phyloP scores from a whole-genome alignment of 2,797 vertebrate species.

The Halcyon leucocephala region DNA sequence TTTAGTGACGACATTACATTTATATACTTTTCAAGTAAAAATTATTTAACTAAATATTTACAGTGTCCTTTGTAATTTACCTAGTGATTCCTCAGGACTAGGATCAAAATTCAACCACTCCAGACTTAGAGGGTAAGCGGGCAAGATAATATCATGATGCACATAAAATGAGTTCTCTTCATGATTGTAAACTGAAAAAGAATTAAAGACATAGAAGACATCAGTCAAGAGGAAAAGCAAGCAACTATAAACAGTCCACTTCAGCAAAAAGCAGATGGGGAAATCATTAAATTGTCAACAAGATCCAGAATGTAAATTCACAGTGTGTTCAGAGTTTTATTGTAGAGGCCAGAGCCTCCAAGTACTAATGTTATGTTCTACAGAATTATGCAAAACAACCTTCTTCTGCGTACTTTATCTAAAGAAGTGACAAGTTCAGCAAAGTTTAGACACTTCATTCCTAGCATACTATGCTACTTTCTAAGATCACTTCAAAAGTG shows the following conservation, averaged over 20 bases:
- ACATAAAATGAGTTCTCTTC: conserved; percentile 94
- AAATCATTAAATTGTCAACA: not conserved
- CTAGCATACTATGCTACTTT: not conserved
- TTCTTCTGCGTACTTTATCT: not conserved
- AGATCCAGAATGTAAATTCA: not conserved
- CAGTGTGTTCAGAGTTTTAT: not conserved
- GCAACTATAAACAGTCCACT: not conserved
- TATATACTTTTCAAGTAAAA: not conserved
- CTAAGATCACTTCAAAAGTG: not conserved
- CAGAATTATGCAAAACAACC: not conserved
- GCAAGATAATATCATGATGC: conserved; percentile 93
- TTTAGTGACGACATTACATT: not conserved
- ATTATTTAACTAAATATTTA: not conserved
- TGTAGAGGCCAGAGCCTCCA: not conserved
- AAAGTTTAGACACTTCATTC: not conserved
- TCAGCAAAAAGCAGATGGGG: not conserved
- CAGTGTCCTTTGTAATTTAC: conserved; percentile 73
- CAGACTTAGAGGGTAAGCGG: conserved; percentile 93
- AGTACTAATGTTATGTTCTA: not conserved
- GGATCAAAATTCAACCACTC: conserved; percentile 98
- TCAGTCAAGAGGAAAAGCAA: not conserved
- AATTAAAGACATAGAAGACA: not conserved
- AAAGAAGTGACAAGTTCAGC: not conserved
- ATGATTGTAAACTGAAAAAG: conserved; percentile 90
- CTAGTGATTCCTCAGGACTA: conserved; percentile 85